Percentiles rank a stretch among this genome's conserved stretches.
These are phyloP conservation scores for Cheumatopsyche charites DNA, from an alignment of 1,140 invertebrate species.

Conservation along the genomic window DNA sequence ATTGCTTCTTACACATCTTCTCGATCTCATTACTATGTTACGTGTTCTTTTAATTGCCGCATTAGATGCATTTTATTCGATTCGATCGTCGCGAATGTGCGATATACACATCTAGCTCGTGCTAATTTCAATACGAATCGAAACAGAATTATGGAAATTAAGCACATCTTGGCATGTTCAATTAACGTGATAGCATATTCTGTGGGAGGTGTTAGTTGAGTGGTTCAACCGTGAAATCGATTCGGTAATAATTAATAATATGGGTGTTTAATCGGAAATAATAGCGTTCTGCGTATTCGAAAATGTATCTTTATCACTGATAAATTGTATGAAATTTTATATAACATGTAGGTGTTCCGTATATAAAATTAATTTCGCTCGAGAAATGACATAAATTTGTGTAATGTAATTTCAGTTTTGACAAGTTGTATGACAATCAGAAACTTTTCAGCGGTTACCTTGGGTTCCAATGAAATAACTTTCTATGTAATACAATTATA, in stretches of 20 bases:
- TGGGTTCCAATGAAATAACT: not conserved
- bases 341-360: not conserved
- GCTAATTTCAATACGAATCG: too few relatives aligned
- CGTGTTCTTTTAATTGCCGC: not conserved
- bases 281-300: too few relatives aligned
- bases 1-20: not conserved
- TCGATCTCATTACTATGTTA: too few relatives aligned
- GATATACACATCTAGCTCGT: too few relatives aligned
- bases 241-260: too few relatives aligned
- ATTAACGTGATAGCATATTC: too few relatives aligned
- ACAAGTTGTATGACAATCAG: slow-evolving; percentile 3
- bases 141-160: too few relatives aligned
- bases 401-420: slow-evolving; percentile 9
- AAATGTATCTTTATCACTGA: too few relatives aligned
- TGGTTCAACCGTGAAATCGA: too few relatives aligned
- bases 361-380: not conserved
- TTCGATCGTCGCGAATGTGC: not conserved
- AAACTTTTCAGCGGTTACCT: not conserved
- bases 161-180: too few relatives aligned
- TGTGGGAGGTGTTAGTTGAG: too few relatives aligned
- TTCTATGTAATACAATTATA: slow-evolving; percentile 9
- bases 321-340: not conserved
- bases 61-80: not conserved
- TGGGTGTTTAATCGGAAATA: too few relatives aligned
- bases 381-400: not conserved